Evolutionary conservation across 2,888 invertebrate genomes (phyloP).

Genomic region (Drosophila greeni): DNA sequence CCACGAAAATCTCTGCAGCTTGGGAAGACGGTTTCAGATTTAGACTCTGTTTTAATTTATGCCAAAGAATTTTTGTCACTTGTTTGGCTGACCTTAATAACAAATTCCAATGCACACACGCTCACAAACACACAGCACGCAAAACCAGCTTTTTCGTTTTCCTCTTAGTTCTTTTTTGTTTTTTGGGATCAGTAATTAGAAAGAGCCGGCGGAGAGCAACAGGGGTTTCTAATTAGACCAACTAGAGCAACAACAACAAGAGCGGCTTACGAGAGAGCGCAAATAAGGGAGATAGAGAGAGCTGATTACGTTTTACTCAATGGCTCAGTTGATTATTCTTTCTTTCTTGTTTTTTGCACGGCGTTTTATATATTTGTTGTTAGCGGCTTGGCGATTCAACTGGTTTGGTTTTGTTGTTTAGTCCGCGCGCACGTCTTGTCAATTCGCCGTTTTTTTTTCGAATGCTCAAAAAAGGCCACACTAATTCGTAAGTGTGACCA

Average conservation of each 20-base stretch:
- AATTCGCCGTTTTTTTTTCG: slow-evolving; percentile 37
- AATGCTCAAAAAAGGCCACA: no score
- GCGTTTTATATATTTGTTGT: slow-evolving; percentile 20
- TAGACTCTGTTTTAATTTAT: slow-evolving; percentile 51
- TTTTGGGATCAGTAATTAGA: slow-evolving; percentile 43
- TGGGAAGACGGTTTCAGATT: slow-evolving; percentile 11
- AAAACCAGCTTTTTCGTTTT: slow-evolving; percentile 57
- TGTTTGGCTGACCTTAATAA: slow-evolving; percentile 67
- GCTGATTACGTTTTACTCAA: slow-evolving; percentile 33
- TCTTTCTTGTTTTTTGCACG: slow-evolving; percentile 10
- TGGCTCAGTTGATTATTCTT: slow-evolving; percentile 11
- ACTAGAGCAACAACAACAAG: slow-evolving; percentile 24
- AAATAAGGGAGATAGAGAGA: neutral
- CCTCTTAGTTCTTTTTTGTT: neutral
- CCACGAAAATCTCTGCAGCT: slow-evolving; percentile 27
- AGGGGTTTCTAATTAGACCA: slow-evolving; percentile 31
- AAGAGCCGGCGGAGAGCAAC: slow-evolving; percentile 36
- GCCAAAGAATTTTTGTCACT: slow-evolving; percentile 62
- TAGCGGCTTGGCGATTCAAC: slow-evolving; percentile 18
- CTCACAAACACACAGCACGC: slow-evolving; percentile 44
- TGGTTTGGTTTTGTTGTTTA: neutral
- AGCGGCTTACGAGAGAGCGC: slow-evolving; percentile 18
- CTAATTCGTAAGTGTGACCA: no score
- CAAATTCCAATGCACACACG: slow-evolving; percentile 65
- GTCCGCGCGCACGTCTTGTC: slow-evolving; percentile 61